Conservation (phyloP, 1,140 invertebrate species). For the Steinernema khuongi region DNA sequence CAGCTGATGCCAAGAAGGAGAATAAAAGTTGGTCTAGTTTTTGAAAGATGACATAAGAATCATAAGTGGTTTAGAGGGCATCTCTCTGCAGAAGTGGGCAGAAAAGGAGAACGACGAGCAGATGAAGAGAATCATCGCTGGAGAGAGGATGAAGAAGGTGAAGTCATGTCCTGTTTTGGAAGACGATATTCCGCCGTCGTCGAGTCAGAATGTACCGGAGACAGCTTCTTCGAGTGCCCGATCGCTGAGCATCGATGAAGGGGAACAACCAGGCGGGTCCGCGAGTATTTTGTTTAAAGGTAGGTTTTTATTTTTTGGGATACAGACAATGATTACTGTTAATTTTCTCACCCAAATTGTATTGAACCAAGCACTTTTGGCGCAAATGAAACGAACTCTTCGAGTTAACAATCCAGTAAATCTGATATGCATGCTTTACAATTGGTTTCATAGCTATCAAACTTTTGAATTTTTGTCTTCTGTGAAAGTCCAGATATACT, state of each 20-base stretch:
- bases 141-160: neutral
- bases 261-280: neutral
- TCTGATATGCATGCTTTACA: too few relatives aligned
- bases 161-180: neutral
- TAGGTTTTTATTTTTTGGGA: too few relatives aligned
- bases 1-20: neutral
- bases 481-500: too few relatives aligned
- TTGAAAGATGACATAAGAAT: too few relatives aligned
- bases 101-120: slow-evolving; percentile 9
- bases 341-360: too few relatives aligned
- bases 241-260: neutral
- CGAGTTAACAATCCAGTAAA: too few relatives aligned
- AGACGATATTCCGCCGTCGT: neutral
- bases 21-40: neutral
- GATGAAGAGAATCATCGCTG: neutral
- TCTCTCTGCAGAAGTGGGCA: neutral
- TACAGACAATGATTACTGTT: too few relatives aligned
- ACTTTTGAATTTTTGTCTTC: too few relatives aligned
- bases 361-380: too few relatives aligned
- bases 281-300: neutral
- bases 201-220: neutral
- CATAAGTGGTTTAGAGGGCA: neutral
- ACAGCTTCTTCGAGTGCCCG: neutral
- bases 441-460: too few relatives aligned
- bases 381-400: too few relatives aligned